These are phyloP conservation scores for Hippocampus mohnikei DNA, from an alignment of 2,113 vertebrate species.

Conservation along the genomic window DNA sequence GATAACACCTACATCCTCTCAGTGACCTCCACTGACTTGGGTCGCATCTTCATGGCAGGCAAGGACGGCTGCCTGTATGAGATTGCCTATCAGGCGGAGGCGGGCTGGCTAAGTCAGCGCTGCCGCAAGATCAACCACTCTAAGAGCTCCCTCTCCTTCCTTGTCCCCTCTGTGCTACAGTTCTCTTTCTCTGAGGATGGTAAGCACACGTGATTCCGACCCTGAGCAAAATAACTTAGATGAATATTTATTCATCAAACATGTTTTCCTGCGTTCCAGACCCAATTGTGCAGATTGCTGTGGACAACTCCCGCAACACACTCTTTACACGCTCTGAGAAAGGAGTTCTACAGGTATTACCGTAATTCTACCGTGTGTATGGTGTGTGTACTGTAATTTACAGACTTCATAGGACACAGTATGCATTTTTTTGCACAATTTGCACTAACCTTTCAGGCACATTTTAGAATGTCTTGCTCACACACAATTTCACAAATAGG, in stretches of 20 bases:
- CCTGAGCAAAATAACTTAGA: background rate
- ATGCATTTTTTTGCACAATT: background rate
- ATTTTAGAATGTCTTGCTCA: no score
- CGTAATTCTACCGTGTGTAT: background rate
- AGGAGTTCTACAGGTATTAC: conserved; percentile 87
- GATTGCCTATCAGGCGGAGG: conserved; percentile 96
- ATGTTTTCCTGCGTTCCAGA: conserved; percentile 68
- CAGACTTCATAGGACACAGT: background rate
- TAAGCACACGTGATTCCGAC: conserved; percentile 52
- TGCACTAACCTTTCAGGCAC: no score
- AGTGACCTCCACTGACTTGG: conserved; percentile 87
- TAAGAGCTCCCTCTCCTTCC: conserved; percentile 89
- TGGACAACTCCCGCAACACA: conserved; percentile 91
- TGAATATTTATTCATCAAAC: background rate
- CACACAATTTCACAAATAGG: no score
- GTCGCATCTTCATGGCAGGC: conserved; percentile 93
- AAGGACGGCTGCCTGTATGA: conserved; percentile 97
- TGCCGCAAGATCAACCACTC: conserved; percentile 98
- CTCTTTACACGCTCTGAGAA: conserved; percentile 93
- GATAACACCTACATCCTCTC: conserved; percentile 92
- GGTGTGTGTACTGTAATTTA: background rate
- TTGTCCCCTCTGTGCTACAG: conserved; percentile 89
- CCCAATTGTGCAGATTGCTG: conserved; percentile 91
- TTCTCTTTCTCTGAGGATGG: conserved; percentile 97
- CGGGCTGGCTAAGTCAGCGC: conserved; percentile 95